Conservation (phyloP, 2,797 vertebrate genomes). For the Syngnathus rostellatus region DNA sequence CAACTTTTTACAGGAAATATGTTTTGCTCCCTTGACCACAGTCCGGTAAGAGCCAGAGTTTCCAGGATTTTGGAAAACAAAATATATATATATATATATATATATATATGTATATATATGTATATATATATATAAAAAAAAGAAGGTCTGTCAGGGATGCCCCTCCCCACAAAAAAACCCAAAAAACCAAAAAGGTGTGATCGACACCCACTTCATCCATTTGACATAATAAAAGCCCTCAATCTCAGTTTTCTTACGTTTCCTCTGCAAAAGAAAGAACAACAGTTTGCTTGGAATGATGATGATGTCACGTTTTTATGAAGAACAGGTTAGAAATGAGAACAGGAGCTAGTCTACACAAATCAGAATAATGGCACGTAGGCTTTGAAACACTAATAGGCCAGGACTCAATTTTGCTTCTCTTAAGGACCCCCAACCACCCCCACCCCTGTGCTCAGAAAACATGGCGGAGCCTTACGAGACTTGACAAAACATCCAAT, state of each 20-base stretch:
- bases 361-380: conserved; percentile 32
- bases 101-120: background rate
- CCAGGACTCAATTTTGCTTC: background rate
- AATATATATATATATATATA: background rate
- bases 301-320: conserved; percentile 30
- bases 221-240: conserved; percentile 63
- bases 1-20: conserved; percentile 61
- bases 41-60: conserved; percentile 18
- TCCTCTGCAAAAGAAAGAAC: conserved; percentile 75
- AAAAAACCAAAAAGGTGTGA: conserved; percentile 41
- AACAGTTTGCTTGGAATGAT: conserved; percentile 73
- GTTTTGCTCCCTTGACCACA: conserved; percentile 64
- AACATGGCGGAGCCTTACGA: background rate
- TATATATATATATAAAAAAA: conserved; percentile 18
- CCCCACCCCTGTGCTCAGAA: background rate
- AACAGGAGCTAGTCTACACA: conserved; percentile 42
- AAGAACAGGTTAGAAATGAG: conserved; percentile 39
- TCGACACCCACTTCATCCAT: conserved; percentile 69
- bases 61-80: conserved; percentile 23
- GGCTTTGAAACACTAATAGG: conserved; percentile 32
- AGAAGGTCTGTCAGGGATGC: conserved; percentile 33
- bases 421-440: background rate
- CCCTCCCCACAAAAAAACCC: background rate
- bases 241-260: conserved; percentile 68
- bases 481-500: background rate